These are phyloP conservation scores for Autographa gamma DNA, from an alignment of 2,888 invertebrate genomes.

Conservation along the genomic window DNA sequence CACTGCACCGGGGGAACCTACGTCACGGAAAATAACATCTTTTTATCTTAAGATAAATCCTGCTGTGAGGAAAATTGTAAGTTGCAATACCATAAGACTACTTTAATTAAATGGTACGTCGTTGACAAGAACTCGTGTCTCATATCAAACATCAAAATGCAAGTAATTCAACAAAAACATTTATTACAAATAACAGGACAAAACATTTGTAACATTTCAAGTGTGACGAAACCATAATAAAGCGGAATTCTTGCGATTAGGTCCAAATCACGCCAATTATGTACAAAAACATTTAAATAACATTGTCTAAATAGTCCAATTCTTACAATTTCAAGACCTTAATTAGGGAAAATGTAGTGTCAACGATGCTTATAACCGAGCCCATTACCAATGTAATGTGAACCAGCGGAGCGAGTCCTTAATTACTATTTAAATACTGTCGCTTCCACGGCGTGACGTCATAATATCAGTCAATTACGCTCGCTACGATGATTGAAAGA, in stretches of 20 bases:
- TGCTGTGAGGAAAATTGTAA: constrained; percentile 19
- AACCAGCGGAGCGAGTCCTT: constrained; percentile 3
- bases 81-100: background rate
- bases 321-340: background rate
- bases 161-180: constrained; percentile 12
- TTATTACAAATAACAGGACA: background rate
- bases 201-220: background rate
- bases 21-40: constrained; percentile 48
- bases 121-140: background rate
- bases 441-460: background rate
- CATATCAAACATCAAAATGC: background rate
- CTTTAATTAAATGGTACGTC: background rate
- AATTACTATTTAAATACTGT: constrained; percentile 8
- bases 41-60: constrained; percentile 35
- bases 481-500: background rate
- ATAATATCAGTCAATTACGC: background rate
- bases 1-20: constrained; percentile 26
- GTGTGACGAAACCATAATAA: constrained; percentile 6
- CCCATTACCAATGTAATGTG: constrained; percentile 1
- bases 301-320: constrained; percentile 1
- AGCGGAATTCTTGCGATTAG: constrained; percentile 21
- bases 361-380: background rate
- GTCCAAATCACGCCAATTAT: constrained; percentile 17
- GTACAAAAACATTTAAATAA: background rate
- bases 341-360: constrained; percentile 5